A percentile compares a stretch with the other conserved stretches of the same genome.
Evolutionary conservation across 1,140 invertebrate species (phyloP).

Genomic region (Anastrepha obliqua): DNA sequence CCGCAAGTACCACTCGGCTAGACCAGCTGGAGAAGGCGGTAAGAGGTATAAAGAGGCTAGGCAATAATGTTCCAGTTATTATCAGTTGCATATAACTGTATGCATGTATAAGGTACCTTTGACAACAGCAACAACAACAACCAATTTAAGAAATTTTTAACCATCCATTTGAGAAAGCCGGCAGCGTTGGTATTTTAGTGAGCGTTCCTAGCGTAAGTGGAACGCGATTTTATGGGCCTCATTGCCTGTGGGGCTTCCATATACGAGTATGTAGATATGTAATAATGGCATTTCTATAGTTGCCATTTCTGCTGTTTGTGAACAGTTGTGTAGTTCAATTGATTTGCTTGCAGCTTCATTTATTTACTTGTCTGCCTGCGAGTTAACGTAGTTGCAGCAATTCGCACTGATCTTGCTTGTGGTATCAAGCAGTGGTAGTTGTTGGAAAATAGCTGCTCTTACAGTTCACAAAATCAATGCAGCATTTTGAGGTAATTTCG

Average conservation of each 20-base stretch:
- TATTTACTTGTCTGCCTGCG: not conserved
- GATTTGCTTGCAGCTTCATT: conserved; percentile 5
- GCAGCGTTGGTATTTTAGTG: not conserved
- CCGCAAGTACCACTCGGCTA: not conserved
- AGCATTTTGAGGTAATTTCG: no score
- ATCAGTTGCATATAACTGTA: not conserved
- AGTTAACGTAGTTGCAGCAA: not conserved
- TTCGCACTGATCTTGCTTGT: not conserved
- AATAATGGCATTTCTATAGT: not conserved
- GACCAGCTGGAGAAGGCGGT: not conserved
- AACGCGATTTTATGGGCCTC: not conserved
- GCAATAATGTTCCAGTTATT: not conserved
- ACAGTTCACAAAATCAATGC: no score
- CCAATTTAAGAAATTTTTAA: conserved; percentile 8
- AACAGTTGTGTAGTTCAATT: not conserved
- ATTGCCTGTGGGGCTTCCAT: not conserved
- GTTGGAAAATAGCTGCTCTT: no score
- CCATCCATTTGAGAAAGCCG: not conserved
- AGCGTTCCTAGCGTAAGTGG: not conserved
- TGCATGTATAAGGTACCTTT: not conserved
- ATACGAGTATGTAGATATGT: not conserved
- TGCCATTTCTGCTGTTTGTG: not conserved
- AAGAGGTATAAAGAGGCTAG: not conserved
- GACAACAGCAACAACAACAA: not conserved
- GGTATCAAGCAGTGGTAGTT: not conserved